Percentiles rank a stretch among this genome's conserved stretches.
These are phyloP conservation scores for Drosophila mauritiana DNA, from an alignment of 1,140 invertebrate species.

Conservation along the genomic window DNA sequence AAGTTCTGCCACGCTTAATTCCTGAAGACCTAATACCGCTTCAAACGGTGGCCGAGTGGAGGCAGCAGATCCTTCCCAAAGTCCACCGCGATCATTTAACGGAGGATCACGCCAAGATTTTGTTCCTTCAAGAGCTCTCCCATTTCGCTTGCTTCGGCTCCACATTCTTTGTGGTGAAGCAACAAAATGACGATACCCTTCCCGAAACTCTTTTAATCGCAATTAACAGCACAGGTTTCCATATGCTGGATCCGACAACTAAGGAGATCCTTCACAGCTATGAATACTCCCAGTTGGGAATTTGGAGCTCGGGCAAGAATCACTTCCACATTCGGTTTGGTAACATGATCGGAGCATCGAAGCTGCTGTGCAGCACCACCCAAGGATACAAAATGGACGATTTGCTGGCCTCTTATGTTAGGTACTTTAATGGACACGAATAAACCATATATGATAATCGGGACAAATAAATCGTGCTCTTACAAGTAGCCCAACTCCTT, in stretches of 20 bases:
- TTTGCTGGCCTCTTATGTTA: conserved; percentile 95
- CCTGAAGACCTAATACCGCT: conserved; percentile 92
- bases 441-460: conserved; percentile 7
- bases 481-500: conserved; percentile 59
- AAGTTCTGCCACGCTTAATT: conserved; percentile 90
- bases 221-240: conserved; percentile 96
- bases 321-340: conserved; percentile 98
- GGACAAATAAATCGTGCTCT: background rate
- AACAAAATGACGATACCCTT: conserved; percentile 92
- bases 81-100: conserved; percentile 86
- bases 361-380: conserved; percentile 96
- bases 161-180: conserved; percentile 98
- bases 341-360: conserved; percentile 93
- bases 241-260: conserved; percentile 93
- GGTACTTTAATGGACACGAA: conserved; percentile 54
- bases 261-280: conserved; percentile 90
- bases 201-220: conserved; percentile 94
- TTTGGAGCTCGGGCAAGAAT: conserved; percentile 97
- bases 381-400: conserved; percentile 99
- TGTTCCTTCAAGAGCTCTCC: conserved; percentile 93
- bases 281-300: conserved; percentile 94
- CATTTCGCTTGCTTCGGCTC: conserved; percentile 95
- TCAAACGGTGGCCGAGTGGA: conserved; percentile 92
- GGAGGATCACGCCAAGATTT: conserved; percentile 91
- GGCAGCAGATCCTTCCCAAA: conserved; percentile 87